Evolutionary conservation across 2,113 vertebrate genomes (phyloP), one percentile per base, ranked within the genome.

Genomic region (Alethe castanea): DNA sequence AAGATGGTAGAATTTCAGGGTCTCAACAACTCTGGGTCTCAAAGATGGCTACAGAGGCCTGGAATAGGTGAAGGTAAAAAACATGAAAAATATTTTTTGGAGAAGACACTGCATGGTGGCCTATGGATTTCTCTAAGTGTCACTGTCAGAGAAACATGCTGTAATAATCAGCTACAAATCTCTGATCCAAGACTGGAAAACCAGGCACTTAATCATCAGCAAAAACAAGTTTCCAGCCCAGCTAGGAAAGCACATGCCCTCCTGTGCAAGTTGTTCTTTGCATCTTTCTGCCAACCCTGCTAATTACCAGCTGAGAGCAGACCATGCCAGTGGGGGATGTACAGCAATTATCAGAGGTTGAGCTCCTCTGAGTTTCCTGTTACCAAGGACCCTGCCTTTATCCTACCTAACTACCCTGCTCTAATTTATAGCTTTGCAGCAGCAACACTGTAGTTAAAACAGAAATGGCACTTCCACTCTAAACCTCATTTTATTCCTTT

Each of bases 401-500:
- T 73, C 42, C 76, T 47, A 44, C 48, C 29, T 77, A 82, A 86
- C 66, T 31, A 72, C 42, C 24, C 62, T 74, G 33, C 56, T 74
- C 48, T 89, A 94, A 94, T 94, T 94, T 88, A 94, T 78, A 65
- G 72, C 74, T 90, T 88, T 65, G 65, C 81, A 90, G 81, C 22
- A 85, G 86, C 84, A 94, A 74, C 23, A 8, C 59, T 45, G 56
- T 85, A 86, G 81, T 96, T 96, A 92, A 94, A 96, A 64, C 31
- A 4, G 10, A 91, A 96, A 94, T 67, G 28, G 71, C 66, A 91
- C 65, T 81, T 92, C 70, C 42, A 89, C 65, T 83, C 76, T 79
- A 86, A 88, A 85, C 53, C n/a, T 90, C 47, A 59, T 78, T 97
- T 96, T 87, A 95, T 87, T 91, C 74, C 65, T 93, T 94, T 92